Evolutionary conservation across 2,888 invertebrate species (phyloP).

Genomic region (Thecophora atra): DNA sequence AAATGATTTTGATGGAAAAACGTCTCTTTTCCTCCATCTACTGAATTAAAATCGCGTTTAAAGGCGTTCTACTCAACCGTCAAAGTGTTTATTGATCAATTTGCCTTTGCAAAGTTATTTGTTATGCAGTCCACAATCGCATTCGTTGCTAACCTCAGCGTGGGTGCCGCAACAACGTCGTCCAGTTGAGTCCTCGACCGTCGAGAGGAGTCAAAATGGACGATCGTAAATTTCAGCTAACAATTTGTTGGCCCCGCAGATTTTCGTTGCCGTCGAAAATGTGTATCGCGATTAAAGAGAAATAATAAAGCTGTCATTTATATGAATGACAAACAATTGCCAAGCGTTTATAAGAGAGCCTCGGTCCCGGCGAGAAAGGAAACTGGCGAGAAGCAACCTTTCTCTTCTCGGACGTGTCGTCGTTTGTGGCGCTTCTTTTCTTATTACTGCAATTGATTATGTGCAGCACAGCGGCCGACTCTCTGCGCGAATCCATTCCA

Average conservation of each 20-base stretch:
- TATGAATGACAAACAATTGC: slow-evolving; percentile 33
- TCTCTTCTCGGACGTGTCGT: too few relatives aligned
- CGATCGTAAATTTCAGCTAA: neutral
- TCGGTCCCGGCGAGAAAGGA: neutral
- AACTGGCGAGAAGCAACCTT: too few relatives aligned
- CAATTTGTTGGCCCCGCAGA: neutral
- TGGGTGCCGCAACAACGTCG: neutral
- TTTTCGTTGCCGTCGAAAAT: slow-evolving; percentile 30
- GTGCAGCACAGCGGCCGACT: too few relatives aligned
- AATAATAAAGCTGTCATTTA: slow-evolving; percentile 42
- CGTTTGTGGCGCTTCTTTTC: too few relatives aligned
- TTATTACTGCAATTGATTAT: too few relatives aligned
- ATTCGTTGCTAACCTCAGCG: slow-evolving; percentile 1
- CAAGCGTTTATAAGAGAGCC: neutral
- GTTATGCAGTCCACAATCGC: too few relatives aligned
- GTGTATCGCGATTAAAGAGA: slow-evolving; percentile 31
- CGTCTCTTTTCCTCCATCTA: neutral
- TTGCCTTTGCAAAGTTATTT: too few relatives aligned
- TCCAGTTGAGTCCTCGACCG: neutral
- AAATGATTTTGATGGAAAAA: too few relatives aligned
- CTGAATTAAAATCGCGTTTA: neutral
- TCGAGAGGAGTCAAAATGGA: neutral
- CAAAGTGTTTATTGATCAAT: too few relatives aligned
- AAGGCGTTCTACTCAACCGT: neutral
- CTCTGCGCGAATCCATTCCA: too few relatives aligned